Conservation (phyloP, 1,140 invertebrate genomes). For the Asbolus verrucosus region DNA sequence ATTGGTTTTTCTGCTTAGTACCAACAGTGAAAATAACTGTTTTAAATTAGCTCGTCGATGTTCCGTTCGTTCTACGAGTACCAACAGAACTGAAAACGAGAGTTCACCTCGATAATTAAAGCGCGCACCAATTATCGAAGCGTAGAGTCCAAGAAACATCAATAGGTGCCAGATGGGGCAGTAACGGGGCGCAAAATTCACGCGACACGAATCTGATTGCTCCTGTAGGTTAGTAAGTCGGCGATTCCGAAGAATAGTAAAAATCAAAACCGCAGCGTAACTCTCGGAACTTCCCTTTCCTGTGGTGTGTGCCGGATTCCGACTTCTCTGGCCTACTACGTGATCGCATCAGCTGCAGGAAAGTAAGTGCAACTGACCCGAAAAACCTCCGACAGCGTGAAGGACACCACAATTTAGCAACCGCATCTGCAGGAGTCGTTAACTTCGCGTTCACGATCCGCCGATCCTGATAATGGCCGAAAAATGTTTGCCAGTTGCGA, state of each 20-base stretch:
- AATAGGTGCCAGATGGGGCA: background rate
- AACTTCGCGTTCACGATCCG: background rate
- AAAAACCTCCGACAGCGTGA: constrained; percentile 17
- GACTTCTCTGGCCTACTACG: constrained; percentile 44
- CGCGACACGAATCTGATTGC: background rate
- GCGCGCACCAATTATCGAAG: background rate
- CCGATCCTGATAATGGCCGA: background rate
- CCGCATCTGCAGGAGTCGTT: no score
- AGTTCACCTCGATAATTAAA: constrained; percentile 34
- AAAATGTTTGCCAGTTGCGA: background rate
- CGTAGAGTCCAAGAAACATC: background rate
- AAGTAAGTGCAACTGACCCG: constrained; percentile 42
- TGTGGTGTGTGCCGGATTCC: constrained; percentile 28
- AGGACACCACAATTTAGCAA: constrained; percentile 21
- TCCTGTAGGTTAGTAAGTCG: constrained; percentile 18
- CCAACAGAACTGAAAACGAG: constrained; percentile 35
- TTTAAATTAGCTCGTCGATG: constrained; percentile 26
- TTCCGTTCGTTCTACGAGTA: constrained; percentile 15
- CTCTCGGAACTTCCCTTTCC: constrained; percentile 43
- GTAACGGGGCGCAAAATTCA: background rate
- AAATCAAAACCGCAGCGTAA: constrained; percentile 45
- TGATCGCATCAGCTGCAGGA: constrained; percentile 45
- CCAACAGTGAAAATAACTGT: constrained; percentile 28
- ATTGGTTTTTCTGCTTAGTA: constrained; percentile 22
- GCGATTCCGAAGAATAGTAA: constrained; percentile 30